Conservation (phyloP, 2,888 invertebrate species). For the Synergus gifuensis region DNA sequence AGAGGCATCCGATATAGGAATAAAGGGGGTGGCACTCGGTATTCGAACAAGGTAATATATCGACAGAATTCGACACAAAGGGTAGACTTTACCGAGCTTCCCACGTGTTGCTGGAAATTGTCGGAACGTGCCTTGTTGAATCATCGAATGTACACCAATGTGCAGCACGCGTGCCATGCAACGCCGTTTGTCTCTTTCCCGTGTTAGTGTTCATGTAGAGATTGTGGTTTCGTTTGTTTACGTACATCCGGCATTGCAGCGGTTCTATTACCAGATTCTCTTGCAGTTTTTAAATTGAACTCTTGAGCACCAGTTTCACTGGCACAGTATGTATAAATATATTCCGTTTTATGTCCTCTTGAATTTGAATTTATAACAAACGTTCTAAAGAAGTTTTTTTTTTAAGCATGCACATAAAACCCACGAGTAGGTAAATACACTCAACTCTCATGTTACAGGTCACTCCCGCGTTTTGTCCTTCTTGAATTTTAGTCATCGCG, state of each 20-base stretch:
- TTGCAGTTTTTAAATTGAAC: conserved; percentile 14
- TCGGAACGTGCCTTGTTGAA: conserved; percentile 35
- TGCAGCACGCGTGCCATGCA: conserved; percentile 30
- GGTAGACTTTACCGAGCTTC: conserved; percentile 38
- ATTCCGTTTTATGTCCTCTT: too few species aligned
- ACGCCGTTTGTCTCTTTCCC: conserved; percentile 4
- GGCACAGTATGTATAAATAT: too few species aligned
- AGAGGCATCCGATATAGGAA: conserved; percentile 12
- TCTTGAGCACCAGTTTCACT: neutral
- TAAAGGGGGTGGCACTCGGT: conserved; percentile 22
- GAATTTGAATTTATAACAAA: too few species aligned
- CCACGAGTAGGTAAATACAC: too few species aligned
- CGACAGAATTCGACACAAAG: conserved; percentile 30
- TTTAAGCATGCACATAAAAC: too few species aligned
- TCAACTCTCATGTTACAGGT: too few species aligned
- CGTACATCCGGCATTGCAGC: conserved; percentile 21
- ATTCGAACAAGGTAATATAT: conserved; percentile 33
- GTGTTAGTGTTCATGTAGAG: neutral
- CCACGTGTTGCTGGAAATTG: conserved; percentile 39
- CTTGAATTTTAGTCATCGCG: too few species aligned
- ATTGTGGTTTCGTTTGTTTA: conserved; percentile 18
- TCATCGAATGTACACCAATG: conserved; percentile 34
- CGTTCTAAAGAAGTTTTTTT: too few species aligned
- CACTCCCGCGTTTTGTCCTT: too few species aligned
- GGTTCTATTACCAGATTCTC: conserved; percentile 11